Base-by-base conservation (phyloP, 64 coral and sea anemone genomes). In the Trachythela sp. region DNA sequence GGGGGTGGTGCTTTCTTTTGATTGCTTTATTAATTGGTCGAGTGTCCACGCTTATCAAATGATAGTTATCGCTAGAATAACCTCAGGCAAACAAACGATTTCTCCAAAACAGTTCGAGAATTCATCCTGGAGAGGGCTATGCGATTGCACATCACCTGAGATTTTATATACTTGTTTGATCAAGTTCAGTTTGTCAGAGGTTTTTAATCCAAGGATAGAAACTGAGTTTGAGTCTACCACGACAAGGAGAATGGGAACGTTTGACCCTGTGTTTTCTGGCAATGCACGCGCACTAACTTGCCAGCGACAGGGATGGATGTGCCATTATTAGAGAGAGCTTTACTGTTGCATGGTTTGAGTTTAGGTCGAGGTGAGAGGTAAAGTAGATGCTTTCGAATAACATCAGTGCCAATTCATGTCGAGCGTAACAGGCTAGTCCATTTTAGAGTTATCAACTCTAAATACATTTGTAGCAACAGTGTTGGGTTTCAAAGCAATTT, bases 351-450 rank as follows among this genome's bases (percentile, higher is more conserved):
- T 40, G 49, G 36, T 45, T 91, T 38, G 29, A 91, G 84, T 30
- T 40, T 75, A 20, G 84, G 90, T 86, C 86, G 86, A 67, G 17
- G 37, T 51, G n/a, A 51, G 24, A 91, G 41, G n/a, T 77, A n/a
- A 48, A 83, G 71, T 45, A 67, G 43, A 72, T 76, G 60, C 48
- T 91, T 76, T 42, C 86, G 86, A 67, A 92, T 89, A 15, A 92
- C 56, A 30, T 84, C 68, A 56, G 70, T 22, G 20, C 88, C 39
- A n/a, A 70, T 87, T 36, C 70, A 83, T 48, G 68, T 83, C 48
- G 10, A 91, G 36, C 24, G 51, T 87, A 20, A 52, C 49, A 52
- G 49, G 22, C 49, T 20, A 52, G 49, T 52, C 49, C 22, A 20
- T 15, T 8, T 52, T 52, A 2, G 49, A 11, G 22, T 52, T 52